Conservation (phyloP, 2,888 invertebrate species). For the Zaprionus obscuricornis region DNA sequence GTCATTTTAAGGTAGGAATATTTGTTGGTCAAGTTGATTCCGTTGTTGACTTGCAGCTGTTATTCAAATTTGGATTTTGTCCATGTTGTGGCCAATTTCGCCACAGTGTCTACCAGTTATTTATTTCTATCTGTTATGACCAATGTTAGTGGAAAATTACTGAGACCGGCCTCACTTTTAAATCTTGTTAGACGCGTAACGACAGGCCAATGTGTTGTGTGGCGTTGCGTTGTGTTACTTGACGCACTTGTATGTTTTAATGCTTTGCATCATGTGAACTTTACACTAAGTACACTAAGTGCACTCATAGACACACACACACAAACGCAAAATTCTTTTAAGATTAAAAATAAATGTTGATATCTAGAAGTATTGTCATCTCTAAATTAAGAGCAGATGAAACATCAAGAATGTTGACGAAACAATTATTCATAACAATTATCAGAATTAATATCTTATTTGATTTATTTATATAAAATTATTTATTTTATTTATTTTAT, state of each 20-base stretch:
- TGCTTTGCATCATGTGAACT: conserved; percentile 8
- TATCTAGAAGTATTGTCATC: too few species aligned
- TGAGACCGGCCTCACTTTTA: conserved; percentile 4
- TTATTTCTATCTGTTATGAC: too few species aligned
- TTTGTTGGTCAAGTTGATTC: conserved; percentile 48
- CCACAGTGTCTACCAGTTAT: conserved; percentile 21
- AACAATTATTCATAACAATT: too few species aligned
- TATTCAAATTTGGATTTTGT: conserved; percentile 12
- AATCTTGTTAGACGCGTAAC: conserved; percentile 3
- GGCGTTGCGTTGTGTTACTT: too few species aligned
- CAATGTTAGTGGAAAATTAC: conserved; percentile 41
- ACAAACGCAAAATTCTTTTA: not conserved
- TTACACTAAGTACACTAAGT: too few species aligned
- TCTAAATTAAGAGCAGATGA: too few species aligned
- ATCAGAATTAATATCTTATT: too few species aligned
- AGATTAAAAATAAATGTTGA: too few species aligned
- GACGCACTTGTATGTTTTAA: conserved; percentile 20
- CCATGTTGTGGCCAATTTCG: conserved; percentile 28
- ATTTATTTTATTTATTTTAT: too few species aligned
- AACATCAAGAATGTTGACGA: too few species aligned
- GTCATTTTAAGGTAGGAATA: conserved; percentile 24
- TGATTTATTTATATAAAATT: too few species aligned
- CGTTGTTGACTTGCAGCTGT: conserved; percentile 21
- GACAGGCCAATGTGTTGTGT: not conserved
- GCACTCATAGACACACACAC: too few species aligned